Conservation (phyloP, 2,797 vertebrate genomes). For the Acanthurus leucopareius region DNA sequence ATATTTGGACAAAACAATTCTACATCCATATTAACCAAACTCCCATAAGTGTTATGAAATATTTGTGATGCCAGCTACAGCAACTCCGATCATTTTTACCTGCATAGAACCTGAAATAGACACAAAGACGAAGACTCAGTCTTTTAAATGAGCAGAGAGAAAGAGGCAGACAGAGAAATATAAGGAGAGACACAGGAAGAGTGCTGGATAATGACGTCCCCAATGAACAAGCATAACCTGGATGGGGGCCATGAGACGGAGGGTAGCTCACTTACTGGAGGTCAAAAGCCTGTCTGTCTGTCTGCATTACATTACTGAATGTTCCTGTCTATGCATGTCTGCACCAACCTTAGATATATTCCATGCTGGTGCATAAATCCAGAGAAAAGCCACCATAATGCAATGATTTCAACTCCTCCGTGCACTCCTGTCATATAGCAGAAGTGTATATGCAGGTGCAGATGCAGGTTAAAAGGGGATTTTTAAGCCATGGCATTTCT, state of each 20-base stretch:
- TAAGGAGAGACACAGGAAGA: not conserved
- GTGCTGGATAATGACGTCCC: not conserved
- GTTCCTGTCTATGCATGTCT: not conserved
- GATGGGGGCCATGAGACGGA: slow-evolving; percentile 14
- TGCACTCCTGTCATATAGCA: not conserved
- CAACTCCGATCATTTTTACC: slow-evolving; percentile 13
- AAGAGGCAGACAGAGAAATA: slow-evolving; percentile 3
- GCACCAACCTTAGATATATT: not conserved
- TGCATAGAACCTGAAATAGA: slow-evolving; percentile 21
- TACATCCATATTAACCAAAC: not conserved
- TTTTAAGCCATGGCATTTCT: not conserved
- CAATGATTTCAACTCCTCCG: slow-evolving; percentile 24
- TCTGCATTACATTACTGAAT: not conserved
- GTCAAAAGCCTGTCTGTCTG: slow-evolving; percentile 20
- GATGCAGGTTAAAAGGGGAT: not conserved
- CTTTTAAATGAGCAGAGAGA: slow-evolving; percentile 5
- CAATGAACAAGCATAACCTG: slow-evolving; percentile 12
- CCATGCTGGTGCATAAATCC: not conserved
- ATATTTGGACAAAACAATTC: not conserved
- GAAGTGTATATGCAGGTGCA: not conserved
- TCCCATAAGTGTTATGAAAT: too few relatives aligned
- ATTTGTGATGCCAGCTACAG: slow-evolving; percentile 16
- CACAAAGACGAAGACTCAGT: not conserved
- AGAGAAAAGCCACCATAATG: not conserved
- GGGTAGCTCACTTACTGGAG: slow-evolving; percentile 10